phyloP scores from a whole-genome alignment of 2,888 invertebrate genomes.

The Phengaris alcon region DNA sequence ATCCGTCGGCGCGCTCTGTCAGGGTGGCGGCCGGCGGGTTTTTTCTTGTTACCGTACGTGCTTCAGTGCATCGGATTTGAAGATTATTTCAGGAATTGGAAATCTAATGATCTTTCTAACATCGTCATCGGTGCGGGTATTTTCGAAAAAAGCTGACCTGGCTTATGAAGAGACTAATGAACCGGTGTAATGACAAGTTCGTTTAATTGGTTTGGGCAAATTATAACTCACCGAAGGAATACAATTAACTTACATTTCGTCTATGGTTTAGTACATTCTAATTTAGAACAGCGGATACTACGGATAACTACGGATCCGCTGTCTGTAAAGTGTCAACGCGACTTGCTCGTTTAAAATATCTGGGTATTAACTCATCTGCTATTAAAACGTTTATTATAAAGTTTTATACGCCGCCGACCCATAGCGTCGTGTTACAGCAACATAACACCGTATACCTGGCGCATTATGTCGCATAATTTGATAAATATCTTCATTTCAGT shows the following conservation, averaged over 20 bases:
- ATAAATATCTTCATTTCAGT: constrained; percentile 49
- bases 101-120: neutral
- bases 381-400: constrained; percentile 22
- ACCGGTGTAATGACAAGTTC: neutral
- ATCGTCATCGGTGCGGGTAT: neutral
- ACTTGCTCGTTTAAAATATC: neutral
- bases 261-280: neutral
- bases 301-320: neutral
- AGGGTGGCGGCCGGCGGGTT: constrained; percentile 35
- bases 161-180: neutral
- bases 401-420: constrained; percentile 5
- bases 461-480: constrained; percentile 47
- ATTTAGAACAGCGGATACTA: neutral
- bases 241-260: neutral
- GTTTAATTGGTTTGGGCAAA: neutral
- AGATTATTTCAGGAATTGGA: constrained; percentile 25
- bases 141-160: neutral
- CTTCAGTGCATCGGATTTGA: constrained; percentile 32
- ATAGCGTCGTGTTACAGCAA: constrained; percentile 39
- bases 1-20: constrained; percentile 40
- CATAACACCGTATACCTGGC: constrained; percentile 43
- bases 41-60: constrained; percentile 37
- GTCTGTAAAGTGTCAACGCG: neutral
- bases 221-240: neutral
- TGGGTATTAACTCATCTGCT: neutral